These are phyloP conservation scores for Martes flavigula DNA, from an alignment of 2,797 vertebrate species.

Conservation along the genomic window DNA sequence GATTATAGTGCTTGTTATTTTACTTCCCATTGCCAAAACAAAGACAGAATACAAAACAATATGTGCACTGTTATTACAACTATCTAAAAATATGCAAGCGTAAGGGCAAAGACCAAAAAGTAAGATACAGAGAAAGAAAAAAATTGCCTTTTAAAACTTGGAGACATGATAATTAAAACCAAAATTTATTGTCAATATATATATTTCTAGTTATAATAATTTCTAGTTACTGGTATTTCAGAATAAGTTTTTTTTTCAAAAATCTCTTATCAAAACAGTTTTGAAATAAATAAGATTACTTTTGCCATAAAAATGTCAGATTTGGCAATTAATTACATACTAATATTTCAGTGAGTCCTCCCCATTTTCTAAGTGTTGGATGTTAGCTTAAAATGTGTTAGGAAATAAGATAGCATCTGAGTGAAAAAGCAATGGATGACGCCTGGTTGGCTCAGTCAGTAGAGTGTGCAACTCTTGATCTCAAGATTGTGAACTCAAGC, in stretches of 20 bases:
- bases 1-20: slow-evolving; percentile 32
- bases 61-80: not conserved
- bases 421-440: not conserved
- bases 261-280: slow-evolving; percentile 6
- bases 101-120: not conserved
- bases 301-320: not conserved
- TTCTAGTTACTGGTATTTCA: not conserved
- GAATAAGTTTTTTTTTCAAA: not conserved
- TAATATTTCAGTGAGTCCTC: not conserved
- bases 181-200: not conserved
- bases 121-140: not conserved
- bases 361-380: not conserved
- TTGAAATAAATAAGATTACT: not conserved
- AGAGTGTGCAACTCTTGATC: not conserved
- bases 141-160: not conserved
- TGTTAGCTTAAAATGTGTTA: not conserved
- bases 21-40: slow-evolving; percentile 58
- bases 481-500: not conserved
- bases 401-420: not conserved
- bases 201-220: not conserved
- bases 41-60: not conserved
- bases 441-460: not conserved
- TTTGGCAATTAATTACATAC: not conserved
- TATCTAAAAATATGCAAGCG: not conserved
- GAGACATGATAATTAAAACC: slow-evolving; percentile 31